Evolutionary conservation across 2,888 invertebrate species (phyloP), one percentile per base, ranked within the genome.

Genomic region (Lithophane ornitopus): DNA sequence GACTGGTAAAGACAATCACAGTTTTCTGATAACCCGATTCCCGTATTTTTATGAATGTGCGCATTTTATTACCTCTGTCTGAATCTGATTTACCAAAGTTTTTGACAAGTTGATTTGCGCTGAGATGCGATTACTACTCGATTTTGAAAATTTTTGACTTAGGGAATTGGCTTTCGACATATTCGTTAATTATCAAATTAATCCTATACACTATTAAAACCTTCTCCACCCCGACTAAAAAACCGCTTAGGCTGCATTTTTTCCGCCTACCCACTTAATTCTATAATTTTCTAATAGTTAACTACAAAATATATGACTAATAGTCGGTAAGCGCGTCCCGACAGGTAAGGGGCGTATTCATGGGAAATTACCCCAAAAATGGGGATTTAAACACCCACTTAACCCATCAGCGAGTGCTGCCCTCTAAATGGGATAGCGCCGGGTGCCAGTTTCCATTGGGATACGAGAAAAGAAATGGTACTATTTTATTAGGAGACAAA

Each of bases 391-490:
- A 92, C 92, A 91, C 90, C 91, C 92, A 92, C 90, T 92, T 91
- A 91, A 84, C 85, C 91, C 91, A 89, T 92, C 92, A 91, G 76
- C 91, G 89, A 89, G 88, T 89, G 86, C 88, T 89, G 88, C 88
- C 85, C 86, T 87, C 92, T 92, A 93, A 95, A 94, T 92, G 91
- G 93, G 92, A 93, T 90, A 88, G 88, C 86, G 85, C 85, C 85
- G 71, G 74, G 41, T n/a, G 39, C 81, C 26, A 39, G 93, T 92
- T 84, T 92, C 91, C 96, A 93, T 91, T 93, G 77, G 12, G 0
- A 16, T 56, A 81, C 72, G 59, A 22, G 46, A 63, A 34, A 59
- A 22, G 46, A 63, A 34, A 59, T 61, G 4, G 12, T 67, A 8
- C 3, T 69, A 58, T n/a, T 41, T 22, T 26, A 41, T 3, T 54